Evolutionary conservation across 1,140 invertebrate genomes (phyloP), one percentile per base, ranked within the genome.

Genomic region (Cepaea nemoralis): DNA sequence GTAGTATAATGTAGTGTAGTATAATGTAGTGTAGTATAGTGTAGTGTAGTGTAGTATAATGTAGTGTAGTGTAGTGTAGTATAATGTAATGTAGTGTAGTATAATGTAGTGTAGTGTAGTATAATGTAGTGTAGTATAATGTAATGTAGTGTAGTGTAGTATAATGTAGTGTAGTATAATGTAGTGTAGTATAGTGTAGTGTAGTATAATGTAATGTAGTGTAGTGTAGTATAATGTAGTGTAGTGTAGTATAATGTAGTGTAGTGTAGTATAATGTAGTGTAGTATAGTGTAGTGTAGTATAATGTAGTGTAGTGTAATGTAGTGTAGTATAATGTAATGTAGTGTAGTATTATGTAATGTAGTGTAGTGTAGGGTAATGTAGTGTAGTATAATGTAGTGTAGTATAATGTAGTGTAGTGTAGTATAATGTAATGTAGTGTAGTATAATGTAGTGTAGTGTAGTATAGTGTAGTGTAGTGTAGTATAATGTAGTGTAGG

Each of bases 401-500:
- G 35, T 45, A n/a, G 63, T n/a, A n/a, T 66, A 33, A n/a, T 66
- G 63, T 66, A 66, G 63, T 66, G 63, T 14, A 33, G 73, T 42
- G 73, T 45, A 1, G 35, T 42, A 40, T 75, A 48, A 40, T 27
- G 45, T 45, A 48, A 33, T 75, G 27, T 45, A 10, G 73, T 75
- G 39, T 24, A 31, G 73, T 67, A 27, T 22, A 31, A 69, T 82
- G 80, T 77, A 40, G 59, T 83, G 79, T 78, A 67, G 84, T 83
- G 73, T 79, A 67, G 67, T 79, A 69, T 42, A 82, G 39, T 84
- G 70, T 45, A 45, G 66, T 83, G 69, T 84, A 50, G 66, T 83
- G 71, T 67, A 71, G 74, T 83, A 78, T 84, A 66, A 71, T 84
- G 76, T 77, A 63, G 74, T 83, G 63, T 77, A 67, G 78, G 81